These are phyloP conservation scores for Platichthys flesus DNA, from an alignment of 2,113 vertebrate genomes.

Conservation along the genomic window DNA sequence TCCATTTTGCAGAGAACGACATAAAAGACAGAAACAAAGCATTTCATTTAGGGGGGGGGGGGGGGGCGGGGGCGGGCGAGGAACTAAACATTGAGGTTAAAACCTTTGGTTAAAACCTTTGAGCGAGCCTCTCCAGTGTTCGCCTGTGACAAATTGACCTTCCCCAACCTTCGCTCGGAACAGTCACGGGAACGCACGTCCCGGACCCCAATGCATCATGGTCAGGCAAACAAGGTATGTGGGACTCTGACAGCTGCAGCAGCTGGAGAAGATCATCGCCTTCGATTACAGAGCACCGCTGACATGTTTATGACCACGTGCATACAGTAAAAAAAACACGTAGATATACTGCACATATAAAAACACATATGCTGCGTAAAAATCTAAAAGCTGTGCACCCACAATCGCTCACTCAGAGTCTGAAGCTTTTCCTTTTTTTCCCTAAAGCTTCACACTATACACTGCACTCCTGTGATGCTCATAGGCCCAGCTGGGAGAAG, in stretches of 20 bases:
- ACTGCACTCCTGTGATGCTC: conserved; percentile 48
- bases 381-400: conserved; percentile 13
- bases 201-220: conserved; percentile 54
- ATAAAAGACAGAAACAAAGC: conserved; percentile 31
- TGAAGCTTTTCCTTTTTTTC: conserved; percentile 9
- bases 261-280: conserved; percentile 58
- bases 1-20: conserved; percentile 33
- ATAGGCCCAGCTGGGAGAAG: conserved; percentile 61
- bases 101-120: conserved; percentile 23
- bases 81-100: neutral
- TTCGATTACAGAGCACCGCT: conserved; percentile 36
- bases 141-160: conserved; percentile 58
- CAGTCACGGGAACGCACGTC: conserved; percentile 39
- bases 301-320: conserved; percentile 57
- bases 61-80: too few species aligned
- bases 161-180: conserved; percentile 45
- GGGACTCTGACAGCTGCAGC: conserved; percentile 45
- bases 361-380: conserved; percentile 39
- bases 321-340: conserved; percentile 21
- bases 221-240: conserved; percentile 36
- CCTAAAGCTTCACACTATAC: conserved; percentile 19
- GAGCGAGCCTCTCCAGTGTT: neutral
- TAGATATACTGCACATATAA: conserved; percentile 3
- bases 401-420: conserved; percentile 7
- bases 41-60: conserved; percentile 6